These are phyloP conservation scores for Apodemus speciosus DNA, from an alignment of 2,113 vertebrate genomes.

Conservation along the genomic window DNA sequence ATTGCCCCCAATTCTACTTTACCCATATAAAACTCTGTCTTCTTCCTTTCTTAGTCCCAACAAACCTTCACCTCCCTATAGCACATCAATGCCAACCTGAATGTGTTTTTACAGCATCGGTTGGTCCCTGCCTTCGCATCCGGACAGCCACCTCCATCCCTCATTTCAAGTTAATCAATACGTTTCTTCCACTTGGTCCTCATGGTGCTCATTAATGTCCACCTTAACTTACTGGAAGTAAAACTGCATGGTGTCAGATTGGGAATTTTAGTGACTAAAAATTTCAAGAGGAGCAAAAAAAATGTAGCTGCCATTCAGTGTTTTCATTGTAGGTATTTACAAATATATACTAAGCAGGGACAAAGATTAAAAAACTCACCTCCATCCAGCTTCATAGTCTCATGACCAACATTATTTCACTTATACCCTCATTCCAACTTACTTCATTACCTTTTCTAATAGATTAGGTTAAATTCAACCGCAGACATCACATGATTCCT, in stretches of 20 bases:
- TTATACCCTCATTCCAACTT: neutral
- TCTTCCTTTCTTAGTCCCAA: neutral
- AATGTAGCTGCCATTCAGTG: neutral
- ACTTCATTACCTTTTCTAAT: neutral
- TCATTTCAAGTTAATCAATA: neutral
- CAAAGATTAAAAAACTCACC: neutral
- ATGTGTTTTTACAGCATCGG: neutral
- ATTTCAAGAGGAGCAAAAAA: neutral
- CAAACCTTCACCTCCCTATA: neutral
- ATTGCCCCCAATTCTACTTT: too few relatives aligned
- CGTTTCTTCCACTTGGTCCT: neutral
- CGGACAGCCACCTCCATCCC: neutral
- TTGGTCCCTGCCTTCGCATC: neutral
- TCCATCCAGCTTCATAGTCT: neutral
- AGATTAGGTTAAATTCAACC: constrained; percentile 28
- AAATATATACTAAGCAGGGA: neutral
- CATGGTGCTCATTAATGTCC: neutral
- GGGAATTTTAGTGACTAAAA: constrained; percentile 43
- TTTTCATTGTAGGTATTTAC: constrained; percentile 20
- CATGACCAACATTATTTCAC: neutral
- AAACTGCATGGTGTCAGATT: neutral
- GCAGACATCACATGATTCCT: neutral
- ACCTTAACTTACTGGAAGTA: neutral
- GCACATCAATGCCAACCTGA: neutral
- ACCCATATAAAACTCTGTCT: neutral